Percentiles rank a stretch among this genome's conserved stretches.
Evolutionary conservation across 2,888 invertebrate genomes (phyloP).

Genomic region (Dryobotodes eremita): DNA sequence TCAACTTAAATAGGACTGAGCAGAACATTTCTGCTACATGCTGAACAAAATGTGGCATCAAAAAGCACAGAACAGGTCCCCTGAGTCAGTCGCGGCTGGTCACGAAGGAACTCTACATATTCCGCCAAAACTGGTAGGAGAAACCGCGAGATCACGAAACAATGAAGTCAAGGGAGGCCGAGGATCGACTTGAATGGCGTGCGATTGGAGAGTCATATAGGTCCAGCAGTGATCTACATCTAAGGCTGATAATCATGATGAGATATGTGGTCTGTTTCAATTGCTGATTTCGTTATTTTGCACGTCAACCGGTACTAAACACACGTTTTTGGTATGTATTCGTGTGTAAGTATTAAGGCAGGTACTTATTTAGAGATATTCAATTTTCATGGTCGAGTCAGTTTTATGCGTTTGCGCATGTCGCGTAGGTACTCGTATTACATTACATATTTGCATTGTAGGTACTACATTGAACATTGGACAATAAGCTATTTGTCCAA

Average conservation of each 20-base stretch:
- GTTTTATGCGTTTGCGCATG: not conserved
- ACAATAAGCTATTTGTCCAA: conserved; percentile 2
- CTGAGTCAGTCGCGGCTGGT: not conserved
- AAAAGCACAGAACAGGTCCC: not conserved
- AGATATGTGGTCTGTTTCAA: not conserved
- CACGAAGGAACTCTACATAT: not conserved
- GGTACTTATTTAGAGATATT: not conserved
- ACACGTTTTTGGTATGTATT: not conserved
- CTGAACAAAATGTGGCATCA: not conserved
- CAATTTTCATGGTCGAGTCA: not conserved
- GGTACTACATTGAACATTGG: not conserved
- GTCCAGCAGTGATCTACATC: not conserved
- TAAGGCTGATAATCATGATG: not conserved
- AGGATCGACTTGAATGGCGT: not conserved
- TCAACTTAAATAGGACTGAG: not conserved
- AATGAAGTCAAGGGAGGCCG: not conserved
- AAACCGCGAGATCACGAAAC: not conserved
- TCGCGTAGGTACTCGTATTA: not conserved
- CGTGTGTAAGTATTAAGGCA: no score
- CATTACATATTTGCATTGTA: not conserved
- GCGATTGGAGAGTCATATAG: not conserved
- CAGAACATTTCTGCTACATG: not conserved
- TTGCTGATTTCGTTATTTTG: not conserved
- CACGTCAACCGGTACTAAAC: not conserved
- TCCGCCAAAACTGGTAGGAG: not conserved